A percentile compares a stretch with the other conserved stretches of the same genome.
These are phyloP conservation scores for Mesochorus sp. DNA, from an alignment of 2,888 invertebrate species.

Conservation along the genomic window DNA sequence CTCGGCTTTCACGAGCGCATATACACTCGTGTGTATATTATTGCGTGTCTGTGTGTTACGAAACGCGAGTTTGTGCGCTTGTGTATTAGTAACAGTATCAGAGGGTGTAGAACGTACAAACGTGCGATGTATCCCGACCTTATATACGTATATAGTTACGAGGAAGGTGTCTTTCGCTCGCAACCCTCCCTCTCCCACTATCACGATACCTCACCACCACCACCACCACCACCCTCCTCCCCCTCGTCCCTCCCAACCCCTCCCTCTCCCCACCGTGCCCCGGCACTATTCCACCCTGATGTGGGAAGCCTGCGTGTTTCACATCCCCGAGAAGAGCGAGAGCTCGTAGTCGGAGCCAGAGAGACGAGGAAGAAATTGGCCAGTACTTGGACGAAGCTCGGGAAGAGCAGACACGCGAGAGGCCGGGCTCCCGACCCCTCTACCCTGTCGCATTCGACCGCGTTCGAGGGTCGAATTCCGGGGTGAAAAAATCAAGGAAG, in stretches of 20 bases:
- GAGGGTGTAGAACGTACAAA: neutral
- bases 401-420: conserved; percentile 62
- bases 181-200: conserved; percentile 3
- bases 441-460: conserved; percentile 38
- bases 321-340: conserved; percentile 44
- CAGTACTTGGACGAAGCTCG: conserved; percentile 77
- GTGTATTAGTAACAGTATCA: neutral
- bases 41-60: too few species aligned
- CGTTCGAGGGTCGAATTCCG: conserved; percentile 6
- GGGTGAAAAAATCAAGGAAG: neutral
- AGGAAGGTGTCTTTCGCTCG: conserved; percentile 10
- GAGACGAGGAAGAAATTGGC: conserved; percentile 63
- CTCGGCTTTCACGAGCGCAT: neutral
- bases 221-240: neutral
- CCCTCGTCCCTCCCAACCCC: neutral
- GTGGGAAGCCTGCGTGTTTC: conserved; percentile 56
- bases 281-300: conserved; percentile 13
- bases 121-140: neutral
- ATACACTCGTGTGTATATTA: neutral
- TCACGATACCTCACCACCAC: conserved; percentile 20
- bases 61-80: neutral
- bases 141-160: neutral
- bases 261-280: neutral
- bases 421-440: conserved; percentile 47
- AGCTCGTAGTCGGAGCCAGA: conserved; percentile 36